Conservation (phyloP, 2,888 invertebrate genomes). For the Andrena trimmerana region DNA sequence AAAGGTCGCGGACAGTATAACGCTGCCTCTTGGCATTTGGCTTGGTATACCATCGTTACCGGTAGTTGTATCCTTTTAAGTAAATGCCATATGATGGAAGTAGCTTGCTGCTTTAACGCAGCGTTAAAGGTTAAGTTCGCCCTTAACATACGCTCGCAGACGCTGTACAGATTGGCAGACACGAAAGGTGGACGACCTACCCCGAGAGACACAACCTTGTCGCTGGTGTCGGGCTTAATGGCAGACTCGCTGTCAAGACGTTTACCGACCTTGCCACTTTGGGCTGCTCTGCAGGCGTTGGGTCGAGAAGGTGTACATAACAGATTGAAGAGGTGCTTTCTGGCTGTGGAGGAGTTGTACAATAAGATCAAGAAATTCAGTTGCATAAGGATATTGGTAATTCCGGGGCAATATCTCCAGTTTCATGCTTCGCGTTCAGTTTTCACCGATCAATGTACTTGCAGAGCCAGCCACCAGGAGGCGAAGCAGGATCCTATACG, state of each 20-base stretch:
- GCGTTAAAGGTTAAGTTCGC: slow-evolving; percentile 7
- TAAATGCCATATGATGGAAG: neutral
- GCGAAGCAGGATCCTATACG: slow-evolving; percentile 89
- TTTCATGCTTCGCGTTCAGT: neutral
- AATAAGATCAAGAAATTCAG: slow-evolving; percentile 88
- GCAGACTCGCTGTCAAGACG: slow-evolving; percentile 86
- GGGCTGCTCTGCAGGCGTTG: slow-evolving; percentile 92
- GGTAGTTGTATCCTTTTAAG: slow-evolving; percentile 92
- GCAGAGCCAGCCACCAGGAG: slow-evolving; percentile 93
- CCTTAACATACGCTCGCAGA: slow-evolving; percentile 83
- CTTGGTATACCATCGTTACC: slow-evolving; percentile 96
- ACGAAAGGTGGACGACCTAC: slow-evolving; percentile 84
- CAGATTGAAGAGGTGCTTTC: slow-evolving; percentile 91
- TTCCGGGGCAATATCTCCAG: neutral
- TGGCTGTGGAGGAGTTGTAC: slow-evolving; percentile 89
- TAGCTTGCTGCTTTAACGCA: neutral
- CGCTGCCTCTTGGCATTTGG: slow-evolving; percentile 96
- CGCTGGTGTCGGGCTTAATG: slow-evolving; percentile 83
- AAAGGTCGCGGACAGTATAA: slow-evolving; percentile 95
- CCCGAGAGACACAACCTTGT: slow-evolving; percentile 81
- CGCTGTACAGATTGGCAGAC: slow-evolving; percentile 88
- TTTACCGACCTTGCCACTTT: slow-evolving; percentile 92
- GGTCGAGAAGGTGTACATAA: slow-evolving; percentile 90
- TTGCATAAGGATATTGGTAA: slow-evolving; percentile 90
- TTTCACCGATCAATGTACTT: slow-evolving; percentile 78